These are phyloP conservation scores for Muscicapa striata DNA, from an alignment of 2,797 vertebrate genomes.

Conservation along the genomic window DNA sequence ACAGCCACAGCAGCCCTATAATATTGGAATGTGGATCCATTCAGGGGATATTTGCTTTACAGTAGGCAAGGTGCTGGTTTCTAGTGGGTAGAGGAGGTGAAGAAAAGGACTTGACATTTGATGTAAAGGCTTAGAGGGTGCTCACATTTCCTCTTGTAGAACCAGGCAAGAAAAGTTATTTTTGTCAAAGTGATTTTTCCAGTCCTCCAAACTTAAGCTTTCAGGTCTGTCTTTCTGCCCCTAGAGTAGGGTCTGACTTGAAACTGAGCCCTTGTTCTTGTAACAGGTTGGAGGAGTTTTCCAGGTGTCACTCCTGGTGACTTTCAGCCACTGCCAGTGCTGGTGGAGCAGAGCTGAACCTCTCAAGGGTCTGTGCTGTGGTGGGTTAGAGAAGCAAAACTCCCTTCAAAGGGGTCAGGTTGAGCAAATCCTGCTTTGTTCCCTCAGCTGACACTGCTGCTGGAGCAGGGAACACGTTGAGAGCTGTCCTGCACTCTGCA, in stretches of 20 bases:
- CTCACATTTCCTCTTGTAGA: not conserved
- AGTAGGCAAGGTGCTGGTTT: not conserved
- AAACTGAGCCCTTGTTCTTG: not conserved
- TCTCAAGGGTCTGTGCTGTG: not conserved
- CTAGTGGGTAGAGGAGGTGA: not conserved
- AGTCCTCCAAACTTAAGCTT: not conserved
- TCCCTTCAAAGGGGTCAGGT: not conserved
- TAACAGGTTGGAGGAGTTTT: not conserved
- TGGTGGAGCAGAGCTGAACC: not conserved
- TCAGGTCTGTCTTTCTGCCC: not conserved
- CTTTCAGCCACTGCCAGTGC: not conserved
- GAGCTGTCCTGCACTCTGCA: not conserved
- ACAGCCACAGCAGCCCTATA: not conserved
- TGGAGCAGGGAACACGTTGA: rapidly evolving
- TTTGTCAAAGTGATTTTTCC: not conserved
- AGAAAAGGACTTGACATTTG: constrained; percentile 6
- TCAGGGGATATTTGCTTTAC: not conserved
- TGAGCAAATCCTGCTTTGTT: not conserved
- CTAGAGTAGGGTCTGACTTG: not conserved
- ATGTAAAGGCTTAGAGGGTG: not conserved
- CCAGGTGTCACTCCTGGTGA: not conserved
- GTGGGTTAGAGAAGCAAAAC: not conserved
- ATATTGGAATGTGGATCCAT: not conserved
- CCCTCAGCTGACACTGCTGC: not conserved
- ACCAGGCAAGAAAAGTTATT: not conserved